These are phyloP conservation scores for Bovichtus variegatus DNA, from an alignment of 2,797 vertebrate species.

Conservation along the genomic window DNA sequence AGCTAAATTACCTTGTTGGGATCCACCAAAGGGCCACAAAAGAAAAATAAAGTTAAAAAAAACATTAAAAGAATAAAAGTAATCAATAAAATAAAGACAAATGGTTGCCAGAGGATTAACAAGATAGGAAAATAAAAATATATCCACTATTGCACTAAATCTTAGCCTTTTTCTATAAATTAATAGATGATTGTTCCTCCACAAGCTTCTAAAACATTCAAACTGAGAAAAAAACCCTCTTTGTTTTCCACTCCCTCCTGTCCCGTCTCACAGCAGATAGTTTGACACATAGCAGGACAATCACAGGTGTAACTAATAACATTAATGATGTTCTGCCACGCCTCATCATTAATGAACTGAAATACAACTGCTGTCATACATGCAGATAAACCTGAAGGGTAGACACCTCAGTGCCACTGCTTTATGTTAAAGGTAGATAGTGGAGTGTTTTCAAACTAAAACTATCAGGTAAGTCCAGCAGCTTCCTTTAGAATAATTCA, in stretches of 20 bases:
- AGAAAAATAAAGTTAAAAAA: not conserved
- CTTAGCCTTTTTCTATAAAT: not conserved
- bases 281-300: not conserved
- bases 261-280: not conserved
- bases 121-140: too few relatives aligned
- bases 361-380: not conserved
- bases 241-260: not conserved
- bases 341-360: not conserved
- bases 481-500: not conserved
- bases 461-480: constrained; percentile 8
- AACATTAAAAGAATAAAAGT: too few relatives aligned
- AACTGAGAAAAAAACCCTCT: not conserved
- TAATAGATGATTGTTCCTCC: not conserved
- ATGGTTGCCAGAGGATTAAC: too few relatives aligned
- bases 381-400: not conserved
- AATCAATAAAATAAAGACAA: too few relatives aligned
- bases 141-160: too few relatives aligned
- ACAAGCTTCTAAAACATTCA: not conserved
- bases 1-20: not conserved
- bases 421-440: not conserved
- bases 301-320: constrained; percentile 14
- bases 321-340: not conserved
- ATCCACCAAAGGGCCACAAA: not conserved
- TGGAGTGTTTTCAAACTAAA: not conserved
- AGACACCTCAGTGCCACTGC: not conserved